phyloP scores from a whole-genome alignment of 1,140 invertebrate genomes.

The Lanistes nyassanus region DNA sequence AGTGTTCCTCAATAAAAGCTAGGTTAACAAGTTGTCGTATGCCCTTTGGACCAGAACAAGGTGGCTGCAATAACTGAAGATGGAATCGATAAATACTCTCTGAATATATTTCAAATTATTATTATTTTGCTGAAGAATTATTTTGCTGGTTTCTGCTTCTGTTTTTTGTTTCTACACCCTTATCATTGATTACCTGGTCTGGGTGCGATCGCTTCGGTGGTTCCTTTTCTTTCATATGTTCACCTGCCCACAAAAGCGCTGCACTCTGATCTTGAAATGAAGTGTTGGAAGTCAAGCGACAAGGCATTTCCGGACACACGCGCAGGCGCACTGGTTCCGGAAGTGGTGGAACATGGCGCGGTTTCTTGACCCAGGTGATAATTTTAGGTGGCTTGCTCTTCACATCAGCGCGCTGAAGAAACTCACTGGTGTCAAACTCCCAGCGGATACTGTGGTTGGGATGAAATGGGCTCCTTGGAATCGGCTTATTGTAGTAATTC shows the following conservation, averaged over 20 bases:
- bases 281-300: constrained; percentile 7
- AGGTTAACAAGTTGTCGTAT: too few relatives aligned
- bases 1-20: too few relatives aligned
- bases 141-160: too few relatives aligned
- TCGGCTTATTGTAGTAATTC: not conserved
- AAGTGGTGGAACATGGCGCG: constrained; percentile 4
- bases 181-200: too few relatives aligned
- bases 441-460: constrained; percentile 5
- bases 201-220: not conserved
- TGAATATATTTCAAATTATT: too few relatives aligned
- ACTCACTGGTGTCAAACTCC: constrained; percentile 2
- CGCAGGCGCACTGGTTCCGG: constrained; percentile 22
- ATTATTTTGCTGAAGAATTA: too few relatives aligned
- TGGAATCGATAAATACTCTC: too few relatives aligned
- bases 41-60: too few relatives aligned
- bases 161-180: too few relatives aligned
- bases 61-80: too few relatives aligned
- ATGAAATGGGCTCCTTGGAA: not conserved
- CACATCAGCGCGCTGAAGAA: constrained; percentile 7
- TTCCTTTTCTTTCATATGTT: not conserved
- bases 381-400: constrained; percentile 3
- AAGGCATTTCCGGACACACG: constrained; percentile 24
- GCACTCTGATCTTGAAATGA: not conserved
- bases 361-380: constrained; percentile 16
- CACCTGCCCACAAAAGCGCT: constrained; percentile 4